These are phyloP conservation scores for Campylorhamphus procurvoides DNA, from an alignment of 2,113 vertebrate species.

Conservation along the genomic window DNA sequence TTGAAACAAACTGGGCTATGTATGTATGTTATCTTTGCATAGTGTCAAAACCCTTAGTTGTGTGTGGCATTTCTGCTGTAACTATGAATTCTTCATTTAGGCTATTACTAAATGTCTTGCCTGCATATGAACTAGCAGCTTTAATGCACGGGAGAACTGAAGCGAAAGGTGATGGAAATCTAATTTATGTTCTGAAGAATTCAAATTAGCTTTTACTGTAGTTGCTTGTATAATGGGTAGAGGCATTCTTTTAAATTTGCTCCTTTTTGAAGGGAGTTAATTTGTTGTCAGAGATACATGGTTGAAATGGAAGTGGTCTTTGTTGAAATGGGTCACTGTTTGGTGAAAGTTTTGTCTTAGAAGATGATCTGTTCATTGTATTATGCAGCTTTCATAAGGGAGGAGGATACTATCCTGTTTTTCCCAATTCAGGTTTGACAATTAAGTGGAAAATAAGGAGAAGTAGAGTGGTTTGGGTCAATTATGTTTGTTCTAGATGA, in stretches of 20 bases:
- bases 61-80: not conserved
- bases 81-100: not conserved
- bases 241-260: not conserved
- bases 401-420: not conserved
- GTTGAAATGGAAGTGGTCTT: not conserved
- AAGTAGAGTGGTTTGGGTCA: not conserved
- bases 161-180: fast-evolving
- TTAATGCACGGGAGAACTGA: not conserved
- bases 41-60: not conserved
- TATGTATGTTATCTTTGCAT: not conserved
- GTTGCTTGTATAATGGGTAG: not conserved
- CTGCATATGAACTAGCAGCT: not conserved
- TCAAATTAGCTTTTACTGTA: not conserved
- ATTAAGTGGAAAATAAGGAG: not conserved
- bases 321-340: not conserved
- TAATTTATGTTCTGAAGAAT: not conserved
- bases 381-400: not conserved
- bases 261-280: not conserved
- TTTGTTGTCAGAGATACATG: not conserved
- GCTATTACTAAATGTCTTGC: not conserved
- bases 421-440: not conserved
- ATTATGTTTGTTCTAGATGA: not conserved
- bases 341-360: not conserved
- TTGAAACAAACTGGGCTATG: not conserved
- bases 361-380: not conserved